Evolutionary conservation across 2,888 invertebrate genomes (phyloP).

Genomic region (Eilema depressum): DNA sequence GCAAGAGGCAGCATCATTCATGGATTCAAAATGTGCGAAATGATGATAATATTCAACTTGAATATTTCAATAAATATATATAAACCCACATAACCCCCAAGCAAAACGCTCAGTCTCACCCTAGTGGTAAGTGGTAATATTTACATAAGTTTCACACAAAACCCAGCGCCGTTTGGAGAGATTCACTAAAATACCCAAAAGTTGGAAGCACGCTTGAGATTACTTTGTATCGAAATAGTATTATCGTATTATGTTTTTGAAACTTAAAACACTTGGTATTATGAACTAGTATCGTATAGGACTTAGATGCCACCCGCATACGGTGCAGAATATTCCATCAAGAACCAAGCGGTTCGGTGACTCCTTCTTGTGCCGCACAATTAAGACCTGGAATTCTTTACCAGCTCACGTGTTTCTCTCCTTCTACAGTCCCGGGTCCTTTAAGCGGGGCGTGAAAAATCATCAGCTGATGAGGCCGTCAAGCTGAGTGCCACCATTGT

Average conservation of each 20-base stretch:
- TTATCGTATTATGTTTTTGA: neutral
- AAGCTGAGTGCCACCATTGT: no score
- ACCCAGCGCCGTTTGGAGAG: neutral
- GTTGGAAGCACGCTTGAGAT: neutral
- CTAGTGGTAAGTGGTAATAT: slow-evolving; percentile 1
- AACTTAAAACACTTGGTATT: neutral
- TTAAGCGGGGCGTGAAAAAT: no score
- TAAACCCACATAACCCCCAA: neutral
- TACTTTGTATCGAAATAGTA: neutral
- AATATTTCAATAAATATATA: slow-evolving; percentile 9
- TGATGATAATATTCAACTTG: neutral
- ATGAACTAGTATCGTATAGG: neutral
- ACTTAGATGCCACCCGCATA: no score
- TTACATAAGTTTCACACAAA: slow-evolving; percentile 1
- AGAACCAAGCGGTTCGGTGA: no score
- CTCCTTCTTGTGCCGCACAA: no score
- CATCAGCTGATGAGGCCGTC: no score
- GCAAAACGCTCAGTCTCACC: neutral
- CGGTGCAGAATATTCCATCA: no score
- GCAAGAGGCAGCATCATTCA: neutral
- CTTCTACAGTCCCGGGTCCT: no score
- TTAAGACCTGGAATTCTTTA: no score
- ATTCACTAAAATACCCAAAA: neutral
- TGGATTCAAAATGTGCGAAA: neutral
- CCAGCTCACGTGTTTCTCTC: no score